Evolutionary conservation across 2,888 invertebrate species (phyloP), one percentile per base, ranked within the genome.

Genomic region (Erpobdella octoculata): DNA sequence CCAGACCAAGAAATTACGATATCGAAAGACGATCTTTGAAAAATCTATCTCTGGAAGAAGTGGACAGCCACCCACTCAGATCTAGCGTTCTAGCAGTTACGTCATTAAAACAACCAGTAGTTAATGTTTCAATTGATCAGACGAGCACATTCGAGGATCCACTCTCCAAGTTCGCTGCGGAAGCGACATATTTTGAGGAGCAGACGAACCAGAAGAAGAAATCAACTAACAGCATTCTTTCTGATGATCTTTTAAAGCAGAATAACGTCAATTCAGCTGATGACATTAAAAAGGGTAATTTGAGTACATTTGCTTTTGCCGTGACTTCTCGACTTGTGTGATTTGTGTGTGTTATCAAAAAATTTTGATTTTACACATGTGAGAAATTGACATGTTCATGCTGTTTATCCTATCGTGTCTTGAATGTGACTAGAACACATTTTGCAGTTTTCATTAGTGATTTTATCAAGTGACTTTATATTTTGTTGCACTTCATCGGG

Each of bases 81-180:
- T 18, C n/a, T 9, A 28, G 15, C 21, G 3, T 31, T 12, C 31
- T 37, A 15, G 53, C 66, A 3, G 70, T 46, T 8, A 69, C 46
- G 36, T 35, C 25, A 15, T 9, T 18, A 37, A 41, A 25, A 48
- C 4, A 41, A 12, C 21, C 69, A 18, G 18, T 53, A 31, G n/a
- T 48, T 9, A 21, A 46, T 25, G 36, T 31, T 58, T 21, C 69
- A 28, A 15, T 58, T 25, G 35, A 12, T 53, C 53, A 53, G 1
- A 53, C 21, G 15, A 25, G 21, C n/a, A 5, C 31, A 33, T 58
- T 69, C 28, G 53, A 58, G 0, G 90, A 91, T 84, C 91, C 91
- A 0, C 82, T 91, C 35, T 89, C 89, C 28, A 88, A 88, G 78
- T 88, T 90, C 83, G 88, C 88, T 31, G 78, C 80, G 2, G 80